Conservation (phyloP, 2,797 vertebrate genomes). For the Apodemus agrarius region DNA sequence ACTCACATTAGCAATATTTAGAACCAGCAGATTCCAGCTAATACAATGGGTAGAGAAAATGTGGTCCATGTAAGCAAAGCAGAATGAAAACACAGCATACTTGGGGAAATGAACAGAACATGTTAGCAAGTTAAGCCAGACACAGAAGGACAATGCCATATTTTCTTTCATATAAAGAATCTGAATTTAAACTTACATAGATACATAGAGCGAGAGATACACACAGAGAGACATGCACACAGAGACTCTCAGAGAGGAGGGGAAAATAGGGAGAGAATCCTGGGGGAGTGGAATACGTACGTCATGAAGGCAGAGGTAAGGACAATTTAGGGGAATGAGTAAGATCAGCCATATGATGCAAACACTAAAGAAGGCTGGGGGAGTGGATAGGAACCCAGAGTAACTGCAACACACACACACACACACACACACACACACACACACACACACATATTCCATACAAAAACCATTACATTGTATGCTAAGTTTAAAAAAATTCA, state of each 20-base stretch:
- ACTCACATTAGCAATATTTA: neutral
- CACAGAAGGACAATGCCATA: neutral
- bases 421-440: neutral
- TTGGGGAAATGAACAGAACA: neutral
- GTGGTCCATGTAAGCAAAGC: neutral
- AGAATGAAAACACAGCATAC: neutral
- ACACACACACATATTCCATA: neutral
- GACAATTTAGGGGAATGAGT: neutral
- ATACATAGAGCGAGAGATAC: neutral
- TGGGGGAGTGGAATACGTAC: neutral
- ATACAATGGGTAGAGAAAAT: neutral
- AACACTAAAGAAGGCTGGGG: neutral
- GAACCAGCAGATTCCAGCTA: neutral
- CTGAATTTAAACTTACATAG: neutral
- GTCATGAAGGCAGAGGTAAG: neutral
- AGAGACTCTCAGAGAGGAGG: neutral
- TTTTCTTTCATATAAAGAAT: neutral
- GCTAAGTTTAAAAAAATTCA: neutral
- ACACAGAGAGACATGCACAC: neutral
- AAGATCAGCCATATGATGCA: neutral
- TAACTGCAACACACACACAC: neutral
- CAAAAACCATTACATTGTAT: neutral
- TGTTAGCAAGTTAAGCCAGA: neutral
- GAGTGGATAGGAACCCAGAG: neutral
- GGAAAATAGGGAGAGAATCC: neutral